phyloP scores from a whole-genome alignment of 2,113 vertebrate genomes.

The Hippoglossus stenolepis region DNA sequence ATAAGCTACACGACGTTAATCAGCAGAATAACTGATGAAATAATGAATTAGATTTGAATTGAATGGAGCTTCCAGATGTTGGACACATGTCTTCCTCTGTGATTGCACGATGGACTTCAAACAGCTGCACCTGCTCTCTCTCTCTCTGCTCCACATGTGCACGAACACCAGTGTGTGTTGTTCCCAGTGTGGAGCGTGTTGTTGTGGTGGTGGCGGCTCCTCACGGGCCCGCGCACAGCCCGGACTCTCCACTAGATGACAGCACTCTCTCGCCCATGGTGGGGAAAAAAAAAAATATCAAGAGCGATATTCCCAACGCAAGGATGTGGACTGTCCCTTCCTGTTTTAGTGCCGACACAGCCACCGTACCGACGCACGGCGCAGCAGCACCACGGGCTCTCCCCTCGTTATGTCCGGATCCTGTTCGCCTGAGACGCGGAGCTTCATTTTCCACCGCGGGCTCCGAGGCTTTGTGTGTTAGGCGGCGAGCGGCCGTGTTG shows the following conservation, averaged over 20 bases:
- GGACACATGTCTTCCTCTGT: background rate
- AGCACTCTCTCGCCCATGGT: slow-evolving; percentile 76
- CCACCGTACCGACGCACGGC: slow-evolving; percentile 80
- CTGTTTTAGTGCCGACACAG: slow-evolving; percentile 85
- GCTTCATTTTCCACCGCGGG: slow-evolving; percentile 60
- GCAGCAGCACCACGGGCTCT: slow-evolving; percentile 60
- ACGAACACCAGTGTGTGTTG: background rate
- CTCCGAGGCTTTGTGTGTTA: slow-evolving; percentile 54
- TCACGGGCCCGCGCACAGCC: slow-evolving; percentile 21
- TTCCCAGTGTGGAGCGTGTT: slow-evolving; percentile 7
- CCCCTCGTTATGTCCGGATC: background rate
- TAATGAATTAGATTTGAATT: too few species aligned
- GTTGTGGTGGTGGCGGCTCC: background rate
- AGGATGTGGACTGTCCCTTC: slow-evolving; percentile 87
- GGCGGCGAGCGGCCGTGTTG: slow-evolving; percentile 55
- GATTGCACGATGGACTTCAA: background rate
- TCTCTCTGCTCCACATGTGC: slow-evolving; percentile 43
- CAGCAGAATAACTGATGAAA: too few species aligned
- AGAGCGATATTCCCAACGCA: slow-evolving; percentile 77
- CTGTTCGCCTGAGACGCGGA: slow-evolving; percentile 59
- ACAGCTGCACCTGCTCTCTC: background rate
- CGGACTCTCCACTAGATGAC: slow-evolving; percentile 81
- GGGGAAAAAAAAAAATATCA: slow-evolving; percentile 48
- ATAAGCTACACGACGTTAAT: too few species aligned
- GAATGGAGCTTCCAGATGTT: too few species aligned